phyloP scores from a whole-genome alignment of 2,888 invertebrate species.

The Aspidiotus rigidus region DNA sequence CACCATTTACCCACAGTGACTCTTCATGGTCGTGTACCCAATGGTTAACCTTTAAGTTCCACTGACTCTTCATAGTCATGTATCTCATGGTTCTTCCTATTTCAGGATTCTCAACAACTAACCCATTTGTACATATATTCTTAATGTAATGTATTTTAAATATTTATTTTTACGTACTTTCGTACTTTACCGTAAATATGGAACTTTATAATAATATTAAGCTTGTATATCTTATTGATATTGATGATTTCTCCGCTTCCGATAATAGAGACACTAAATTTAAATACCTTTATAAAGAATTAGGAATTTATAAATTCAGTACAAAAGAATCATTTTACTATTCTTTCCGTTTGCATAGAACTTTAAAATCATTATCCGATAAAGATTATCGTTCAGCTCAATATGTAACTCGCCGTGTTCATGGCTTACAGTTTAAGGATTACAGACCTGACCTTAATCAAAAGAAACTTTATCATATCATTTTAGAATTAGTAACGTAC shows the following conservation, averaged over 20 bases:
- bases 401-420: neutral
- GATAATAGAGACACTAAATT: neutral
- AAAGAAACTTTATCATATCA: neutral
- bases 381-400: neutral
- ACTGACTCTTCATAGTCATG: too few species aligned
- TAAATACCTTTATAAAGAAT: neutral
- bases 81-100: too few species aligned
- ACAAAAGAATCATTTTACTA: neutral
- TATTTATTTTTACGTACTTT: too few species aligned
- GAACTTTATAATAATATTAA: too few species aligned
- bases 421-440: neutral
- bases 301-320: neutral
- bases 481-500: neutral
- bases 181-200: too few species aligned
- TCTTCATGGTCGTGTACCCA: too few species aligned
- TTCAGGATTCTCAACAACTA: too few species aligned
- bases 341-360: neutral
- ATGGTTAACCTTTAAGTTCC: too few species aligned
- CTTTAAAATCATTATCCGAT: neutral
- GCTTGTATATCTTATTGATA: neutral
- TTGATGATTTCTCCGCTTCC: neutral
- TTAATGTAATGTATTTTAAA: too few species aligned
- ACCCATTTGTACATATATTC: too few species aligned
- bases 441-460: neutral
- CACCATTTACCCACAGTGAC: too few species aligned